These are phyloP conservation scores for Proteles cristata DNA, from an alignment of 2,113 vertebrate species.

Conservation along the genomic window DNA sequence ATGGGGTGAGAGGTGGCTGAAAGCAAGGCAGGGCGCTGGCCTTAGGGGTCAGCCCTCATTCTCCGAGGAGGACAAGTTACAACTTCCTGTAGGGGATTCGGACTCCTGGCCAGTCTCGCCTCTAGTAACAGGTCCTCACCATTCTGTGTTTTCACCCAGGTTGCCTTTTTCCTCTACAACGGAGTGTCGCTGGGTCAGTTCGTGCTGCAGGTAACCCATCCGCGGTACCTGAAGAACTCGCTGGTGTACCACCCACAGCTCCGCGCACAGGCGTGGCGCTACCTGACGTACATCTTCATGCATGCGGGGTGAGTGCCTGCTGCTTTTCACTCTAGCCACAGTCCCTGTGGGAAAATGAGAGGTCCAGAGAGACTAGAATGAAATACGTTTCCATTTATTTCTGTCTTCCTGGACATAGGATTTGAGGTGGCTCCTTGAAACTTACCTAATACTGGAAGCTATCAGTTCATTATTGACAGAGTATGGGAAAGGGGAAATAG, in stretches of 20 bases:
- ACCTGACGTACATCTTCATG: constrained; percentile 98
- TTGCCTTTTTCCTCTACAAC: constrained; percentile 96
- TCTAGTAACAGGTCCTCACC: background rate
- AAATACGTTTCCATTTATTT: constrained; percentile 15
- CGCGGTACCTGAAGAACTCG: constrained; percentile 93
- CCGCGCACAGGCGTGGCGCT: constrained; percentile 96
- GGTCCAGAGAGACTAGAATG: background rate
- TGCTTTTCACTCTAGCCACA: too few species aligned
- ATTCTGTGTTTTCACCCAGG: constrained; percentile 81
- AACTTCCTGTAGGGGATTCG: background rate
- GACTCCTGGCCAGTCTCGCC: background rate
- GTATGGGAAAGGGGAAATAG: background rate
- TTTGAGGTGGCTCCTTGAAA: constrained; percentile 41
- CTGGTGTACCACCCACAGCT: constrained; percentile 96
- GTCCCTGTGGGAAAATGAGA: background rate
- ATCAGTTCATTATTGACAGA: background rate
- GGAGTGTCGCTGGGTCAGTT: constrained; percentile 93
- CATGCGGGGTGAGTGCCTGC: constrained; percentile 94
- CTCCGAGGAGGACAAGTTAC: background rate
- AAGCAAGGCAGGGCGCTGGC: background rate
- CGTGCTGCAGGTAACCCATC: constrained; percentile 96
- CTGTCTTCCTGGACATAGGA: background rate
- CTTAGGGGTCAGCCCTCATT: background rate
- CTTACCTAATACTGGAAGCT: constrained; percentile 54
- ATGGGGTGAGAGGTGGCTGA: background rate